Evolutionary conservation across 2,113 vertebrate genomes (phyloP), one percentile per base, ranked within the genome.

Genomic region (Pseudolaguvia tuberculata): DNA sequence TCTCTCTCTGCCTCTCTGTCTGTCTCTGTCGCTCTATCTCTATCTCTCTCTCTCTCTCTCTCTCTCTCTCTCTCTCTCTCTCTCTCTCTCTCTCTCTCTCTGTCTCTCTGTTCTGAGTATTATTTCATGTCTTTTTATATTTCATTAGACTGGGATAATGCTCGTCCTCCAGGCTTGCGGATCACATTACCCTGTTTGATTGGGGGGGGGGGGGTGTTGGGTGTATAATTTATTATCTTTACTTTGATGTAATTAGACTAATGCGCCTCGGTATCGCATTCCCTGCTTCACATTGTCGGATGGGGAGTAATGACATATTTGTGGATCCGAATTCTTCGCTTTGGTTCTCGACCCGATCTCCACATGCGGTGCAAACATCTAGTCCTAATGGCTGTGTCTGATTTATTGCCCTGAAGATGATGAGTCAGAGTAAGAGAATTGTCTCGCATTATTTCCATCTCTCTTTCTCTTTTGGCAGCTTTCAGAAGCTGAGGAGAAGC

Each of bases 231-330:
- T 68, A 45, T 47, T 67, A 53, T 53, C 48, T 39, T 70, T 70
- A 47, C 1, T 48, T 55, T 48, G 6, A 53, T 70, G 29, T 15
- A 39, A 70, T 70, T 70, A 29, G 48, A 17, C 20, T 70, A 70
- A 70, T 52, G 67, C 50, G n/a, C 50, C 51, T 39, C 29, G 5
- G 50, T 21, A 53, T 70, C 20, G 1, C 67, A 15, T 52, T 39
- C 8, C 67, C 29, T 5, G 15, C 50, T 53, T 70, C 42, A 39
- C 20, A 9, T 53, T 35, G 75, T 65, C 48, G 31, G 62, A 70
- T 75, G 45, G 75, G 57, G 56, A 31, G 50, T 78, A 78, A 80
- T 80, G 69, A 80, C 66, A 59, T 78, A n/a, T 71, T 53, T 71
- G 77, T 78, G 72, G 75, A 70, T 74, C 76, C 20, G 2, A 45